Conservation (phyloP, 1,140 invertebrate species). For the Anthonomus grandis region DNA sequence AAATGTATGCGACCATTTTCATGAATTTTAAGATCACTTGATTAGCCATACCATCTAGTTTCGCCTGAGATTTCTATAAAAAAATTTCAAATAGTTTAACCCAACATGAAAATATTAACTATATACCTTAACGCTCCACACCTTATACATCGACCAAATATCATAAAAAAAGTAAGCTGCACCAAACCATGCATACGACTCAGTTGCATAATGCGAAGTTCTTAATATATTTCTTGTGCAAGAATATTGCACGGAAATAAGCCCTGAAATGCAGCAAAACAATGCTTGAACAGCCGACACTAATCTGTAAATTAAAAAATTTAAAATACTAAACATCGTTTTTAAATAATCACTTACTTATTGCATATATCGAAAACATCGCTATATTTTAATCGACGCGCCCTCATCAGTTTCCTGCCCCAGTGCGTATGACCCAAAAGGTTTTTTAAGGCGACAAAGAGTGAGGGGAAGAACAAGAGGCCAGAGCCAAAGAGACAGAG, state of each 20-base stretch:
- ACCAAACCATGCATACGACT: constrained; percentile 72
- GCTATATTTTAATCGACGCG: constrained; percentile 58
- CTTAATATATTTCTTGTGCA: constrained; percentile 61
- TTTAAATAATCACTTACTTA: constrained; percentile 56
- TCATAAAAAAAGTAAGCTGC: constrained; percentile 75
- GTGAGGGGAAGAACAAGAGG: constrained; percentile 60
- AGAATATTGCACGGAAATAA: constrained; percentile 60
- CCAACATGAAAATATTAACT: no score
- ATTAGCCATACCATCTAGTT: constrained; percentile 17
- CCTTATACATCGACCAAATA: constrained; percentile 69
- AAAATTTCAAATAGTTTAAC: no score
- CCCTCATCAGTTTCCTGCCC: constrained; percentile 56
- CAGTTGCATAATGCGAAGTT: constrained; percentile 65
- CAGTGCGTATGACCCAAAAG: constrained; percentile 55
- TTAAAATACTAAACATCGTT: neutral
- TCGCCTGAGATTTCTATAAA: constrained; percentile 13
- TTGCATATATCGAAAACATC: constrained; percentile 67
- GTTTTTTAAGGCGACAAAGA: constrained; percentile 60
- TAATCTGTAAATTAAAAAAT: constrained; percentile 51
- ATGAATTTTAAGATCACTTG: constrained; percentile 15
- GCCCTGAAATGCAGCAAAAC: constrained; percentile 61
- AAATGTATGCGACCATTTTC: constrained; percentile 20
- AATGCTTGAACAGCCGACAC: constrained; percentile 66
- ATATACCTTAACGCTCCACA: constrained; percentile 47
- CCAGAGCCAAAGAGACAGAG: constrained; percentile 56